A percentile compares a stretch with the other conserved stretches of the same genome.
phyloP scores from a whole-genome alignment of 2,888 invertebrate genomes.

The Drosophila paranaensis region DNA sequence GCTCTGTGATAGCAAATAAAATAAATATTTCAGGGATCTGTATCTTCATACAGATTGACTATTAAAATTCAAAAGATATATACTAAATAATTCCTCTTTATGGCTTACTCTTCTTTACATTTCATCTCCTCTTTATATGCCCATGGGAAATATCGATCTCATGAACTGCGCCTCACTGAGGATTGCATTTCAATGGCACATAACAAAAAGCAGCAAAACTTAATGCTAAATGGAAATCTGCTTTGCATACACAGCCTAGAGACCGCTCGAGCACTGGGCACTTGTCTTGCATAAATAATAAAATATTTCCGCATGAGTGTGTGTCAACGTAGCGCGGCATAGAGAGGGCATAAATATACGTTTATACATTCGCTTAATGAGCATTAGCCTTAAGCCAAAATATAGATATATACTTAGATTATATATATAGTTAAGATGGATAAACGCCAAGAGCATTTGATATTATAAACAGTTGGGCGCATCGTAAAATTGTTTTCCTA shows the following conservation, averaged over 20 bases:
- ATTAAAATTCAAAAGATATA: too few relatives aligned
- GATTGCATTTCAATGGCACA: conserved; percentile 17
- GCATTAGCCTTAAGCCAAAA: conserved; percentile 33
- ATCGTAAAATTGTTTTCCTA: conserved; percentile 73
- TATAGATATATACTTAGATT: conserved; percentile 13
- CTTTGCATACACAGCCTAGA: conserved; percentile 13
- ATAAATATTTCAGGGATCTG: too few relatives aligned
- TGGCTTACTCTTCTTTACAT: neutral
- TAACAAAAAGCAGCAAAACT: neutral
- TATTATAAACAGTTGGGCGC: conserved; percentile 66
- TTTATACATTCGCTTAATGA: conserved; percentile 25
- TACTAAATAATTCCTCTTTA: too few relatives aligned
- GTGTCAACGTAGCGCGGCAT: conserved; percentile 38
- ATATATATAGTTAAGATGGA: conserved; percentile 34
- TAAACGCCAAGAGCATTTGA: conserved; percentile 57
- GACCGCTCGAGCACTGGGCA: conserved; percentile 32
- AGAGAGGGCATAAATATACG: conserved; percentile 32
- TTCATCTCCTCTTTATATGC: neutral
- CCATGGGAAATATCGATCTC: conserved; percentile 8
- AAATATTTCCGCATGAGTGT: conserved; percentile 64
- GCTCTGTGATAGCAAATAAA: too few relatives aligned
- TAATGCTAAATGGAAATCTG: conserved; percentile 1
- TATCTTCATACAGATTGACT: too few relatives aligned
- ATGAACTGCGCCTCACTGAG: conserved; percentile 15
- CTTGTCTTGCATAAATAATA: conserved; percentile 68